Conservation (phyloP, 2,888 invertebrate genomes). For the Lasioglossum zephyrum region DNA sequence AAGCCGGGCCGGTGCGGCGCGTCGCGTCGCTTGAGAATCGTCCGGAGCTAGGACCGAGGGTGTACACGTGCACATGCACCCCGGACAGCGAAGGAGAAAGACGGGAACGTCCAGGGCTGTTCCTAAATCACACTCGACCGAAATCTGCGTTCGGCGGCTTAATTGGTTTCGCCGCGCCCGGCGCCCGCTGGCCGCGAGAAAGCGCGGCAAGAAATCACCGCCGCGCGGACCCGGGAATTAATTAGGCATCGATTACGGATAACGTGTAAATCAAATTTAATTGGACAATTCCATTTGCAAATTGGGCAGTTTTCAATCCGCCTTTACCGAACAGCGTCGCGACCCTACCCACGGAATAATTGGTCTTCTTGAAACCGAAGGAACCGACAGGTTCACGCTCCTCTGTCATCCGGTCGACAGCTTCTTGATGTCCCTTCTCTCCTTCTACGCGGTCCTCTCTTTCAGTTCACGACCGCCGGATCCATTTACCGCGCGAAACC, state of each 20-base stretch:
- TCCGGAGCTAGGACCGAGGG: neutral
- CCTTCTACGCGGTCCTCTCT: neutral
- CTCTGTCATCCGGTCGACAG: neutral
- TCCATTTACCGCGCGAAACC: constrained; percentile 11
- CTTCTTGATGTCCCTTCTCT: neutral
- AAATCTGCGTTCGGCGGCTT: constrained; percentile 62
- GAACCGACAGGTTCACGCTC: neutral
- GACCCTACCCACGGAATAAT: constrained; percentile 13
- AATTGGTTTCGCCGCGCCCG: constrained; percentile 54
- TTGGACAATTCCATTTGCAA: constrained; percentile 44
- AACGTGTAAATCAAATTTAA: constrained; percentile 57
- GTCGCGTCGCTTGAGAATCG: neutral
- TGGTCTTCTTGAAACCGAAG: constrained; percentile 17
- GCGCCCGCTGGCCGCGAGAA: constrained; percentile 19
- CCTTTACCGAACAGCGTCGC: constrained; percentile 11
- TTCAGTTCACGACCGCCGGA: neutral
- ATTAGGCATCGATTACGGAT: constrained; percentile 54
- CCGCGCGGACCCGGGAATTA: constrained; percentile 44
- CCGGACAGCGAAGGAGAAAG: neutral
- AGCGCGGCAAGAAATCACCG: constrained; percentile 56
- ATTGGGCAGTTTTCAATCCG: constrained; percentile 37
- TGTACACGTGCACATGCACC: neutral
- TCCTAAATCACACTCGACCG: constrained; percentile 61
- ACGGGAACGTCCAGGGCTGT: constrained; percentile 20
- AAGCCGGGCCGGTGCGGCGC: constrained; percentile 29